Conservation (phyloP, 2,888 invertebrate genomes). For the Anorthoa munda region DNA sequence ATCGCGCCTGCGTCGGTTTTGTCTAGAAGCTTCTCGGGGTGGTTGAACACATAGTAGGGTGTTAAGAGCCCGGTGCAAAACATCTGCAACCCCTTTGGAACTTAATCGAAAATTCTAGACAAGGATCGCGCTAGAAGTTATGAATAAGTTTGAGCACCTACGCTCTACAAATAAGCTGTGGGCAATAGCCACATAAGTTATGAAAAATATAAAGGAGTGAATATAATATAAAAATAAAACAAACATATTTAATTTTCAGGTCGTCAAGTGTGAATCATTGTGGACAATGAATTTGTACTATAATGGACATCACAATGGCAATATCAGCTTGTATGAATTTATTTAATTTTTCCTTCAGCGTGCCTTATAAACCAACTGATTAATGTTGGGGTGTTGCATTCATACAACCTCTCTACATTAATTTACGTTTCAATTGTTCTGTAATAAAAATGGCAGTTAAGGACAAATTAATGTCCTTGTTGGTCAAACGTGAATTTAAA, state of each 20-base stretch:
- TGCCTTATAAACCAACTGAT: slow-evolving; percentile 75
- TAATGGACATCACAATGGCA: slow-evolving; percentile 76
- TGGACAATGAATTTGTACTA: slow-evolving; percentile 63
- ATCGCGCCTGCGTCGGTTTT: slow-evolving; percentile 59
- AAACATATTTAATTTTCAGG: slow-evolving; percentile 58
- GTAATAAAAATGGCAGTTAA: slow-evolving; percentile 44
- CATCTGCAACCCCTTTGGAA: slow-evolving; percentile 31
- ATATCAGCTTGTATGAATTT: slow-evolving; percentile 72
- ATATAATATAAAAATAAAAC: slow-evolving; percentile 35
- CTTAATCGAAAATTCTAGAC: slow-evolving; percentile 37
- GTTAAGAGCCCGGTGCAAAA: slow-evolving; percentile 11
- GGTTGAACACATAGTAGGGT: slow-evolving; percentile 49
- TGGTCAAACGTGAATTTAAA: slow-evolving; percentile 22
- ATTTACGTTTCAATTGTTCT: slow-evolving; percentile 70
- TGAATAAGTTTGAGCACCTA: slow-evolving; percentile 31
- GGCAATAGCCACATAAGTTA: slow-evolving; percentile 13
- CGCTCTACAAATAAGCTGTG: slow-evolving; percentile 28
- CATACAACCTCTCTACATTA: slow-evolving; percentile 64
- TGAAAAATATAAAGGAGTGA: slow-evolving; percentile 5
- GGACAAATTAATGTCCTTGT: slow-evolving; percentile 22
- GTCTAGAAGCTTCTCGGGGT: slow-evolving; percentile 65
- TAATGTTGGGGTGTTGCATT: slow-evolving; percentile 70
- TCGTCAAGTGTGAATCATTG: slow-evolving; percentile 72
- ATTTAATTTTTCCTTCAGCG: slow-evolving; percentile 74
- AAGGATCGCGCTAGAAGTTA: slow-evolving; percentile 24